These are phyloP conservation scores for Rhabdomys pumilio DNA, from an alignment of 2,797 vertebrate genomes.

Conservation along the genomic window DNA sequence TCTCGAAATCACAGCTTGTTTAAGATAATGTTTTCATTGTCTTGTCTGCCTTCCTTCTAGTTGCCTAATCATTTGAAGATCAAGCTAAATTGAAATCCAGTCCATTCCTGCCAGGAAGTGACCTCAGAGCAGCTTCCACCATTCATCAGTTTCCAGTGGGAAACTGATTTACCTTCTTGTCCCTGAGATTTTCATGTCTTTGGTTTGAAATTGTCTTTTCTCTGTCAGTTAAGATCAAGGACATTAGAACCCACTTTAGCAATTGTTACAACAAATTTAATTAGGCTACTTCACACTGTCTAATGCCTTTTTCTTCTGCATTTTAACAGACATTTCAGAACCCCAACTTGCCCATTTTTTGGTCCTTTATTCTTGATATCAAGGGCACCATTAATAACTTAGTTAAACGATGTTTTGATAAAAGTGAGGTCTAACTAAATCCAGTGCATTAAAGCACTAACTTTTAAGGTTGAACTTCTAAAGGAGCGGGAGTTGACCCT, in stretches of 20 bases:
- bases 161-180: slow-evolving; percentile 79
- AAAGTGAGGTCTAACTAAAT: slow-evolving; percentile 75
- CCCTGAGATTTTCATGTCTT: slow-evolving; percentile 63
- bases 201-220: slow-evolving; percentile 80
- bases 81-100: slow-evolving; percentile 79
- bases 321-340: slow-evolving; percentile 83
- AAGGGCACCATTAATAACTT: slow-evolving; percentile 79
- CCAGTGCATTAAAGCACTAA: slow-evolving; percentile 79
- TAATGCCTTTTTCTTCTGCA: slow-evolving; percentile 72
- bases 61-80: slow-evolving; percentile 77
- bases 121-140: slow-evolving; percentile 72
- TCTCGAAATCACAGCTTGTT: slow-evolving; percentile 74
- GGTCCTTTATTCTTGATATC: slow-evolving; percentile 74
- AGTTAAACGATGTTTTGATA: slow-evolving; percentile 72
- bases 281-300: slow-evolving; percentile 79
- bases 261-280: slow-evolving; percentile 85
- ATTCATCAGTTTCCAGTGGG: slow-evolving; percentile 76
- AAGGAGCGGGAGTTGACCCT: slow-evolving; percentile 80
- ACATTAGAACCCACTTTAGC: slow-evolving; percentile 78
- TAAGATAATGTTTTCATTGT: slow-evolving; percentile 69
- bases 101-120: slow-evolving; percentile 47
- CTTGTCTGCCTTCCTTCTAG: slow-evolving; percentile 58
- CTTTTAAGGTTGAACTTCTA: slow-evolving; percentile 80
- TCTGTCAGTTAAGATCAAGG: slow-evolving; percentile 78
- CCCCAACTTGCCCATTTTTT: slow-evolving; percentile 70